Conservation (phyloP, 64 coral and sea anemone genomes). For the Porites australiensis region DNA sequence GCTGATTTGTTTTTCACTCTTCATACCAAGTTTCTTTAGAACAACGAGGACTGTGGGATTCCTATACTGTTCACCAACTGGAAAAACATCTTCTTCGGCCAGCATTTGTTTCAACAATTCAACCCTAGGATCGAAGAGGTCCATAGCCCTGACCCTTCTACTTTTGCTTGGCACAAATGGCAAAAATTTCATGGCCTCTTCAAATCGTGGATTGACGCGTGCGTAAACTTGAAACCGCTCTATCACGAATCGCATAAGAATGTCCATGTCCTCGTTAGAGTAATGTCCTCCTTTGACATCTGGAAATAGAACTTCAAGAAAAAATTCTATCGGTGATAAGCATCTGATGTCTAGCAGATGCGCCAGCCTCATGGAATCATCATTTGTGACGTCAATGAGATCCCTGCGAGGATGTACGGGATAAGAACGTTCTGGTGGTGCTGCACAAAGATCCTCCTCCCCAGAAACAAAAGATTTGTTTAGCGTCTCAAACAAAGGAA, state of each 20-base stretch:
- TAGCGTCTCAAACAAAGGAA: constrained; percentile 67
- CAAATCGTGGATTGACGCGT: not conserved
- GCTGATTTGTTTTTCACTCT: constrained; percentile 32
- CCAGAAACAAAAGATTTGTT: not conserved
- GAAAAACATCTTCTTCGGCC: constrained; percentile 55
- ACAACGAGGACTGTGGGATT: constrained; percentile 13
- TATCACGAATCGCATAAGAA: constrained; percentile 62
- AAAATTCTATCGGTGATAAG: not conserved
- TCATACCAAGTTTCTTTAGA: constrained; percentile 61
- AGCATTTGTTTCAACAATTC: not conserved
- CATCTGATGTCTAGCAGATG: not conserved
- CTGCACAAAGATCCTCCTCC: not conserved
- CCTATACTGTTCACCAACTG: constrained; percentile 4
- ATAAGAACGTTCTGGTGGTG: not conserved
- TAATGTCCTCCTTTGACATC: constrained; percentile 10
- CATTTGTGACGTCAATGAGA: constrained; percentile 1
- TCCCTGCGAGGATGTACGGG: not conserved
- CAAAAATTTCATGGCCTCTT: constrained; percentile 18
- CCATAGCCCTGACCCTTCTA: not conserved
- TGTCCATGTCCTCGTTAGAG: constrained; percentile 54
- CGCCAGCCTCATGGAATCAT: not conserved
- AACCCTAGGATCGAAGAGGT: constrained; percentile 50
- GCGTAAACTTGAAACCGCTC: constrained; percentile 50
- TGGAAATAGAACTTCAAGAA: constrained; percentile 25
- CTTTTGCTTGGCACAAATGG: constrained; percentile 12